phyloP scores from a whole-genome alignment of 2,113 vertebrate species.

The Pimephales promelas region DNA sequence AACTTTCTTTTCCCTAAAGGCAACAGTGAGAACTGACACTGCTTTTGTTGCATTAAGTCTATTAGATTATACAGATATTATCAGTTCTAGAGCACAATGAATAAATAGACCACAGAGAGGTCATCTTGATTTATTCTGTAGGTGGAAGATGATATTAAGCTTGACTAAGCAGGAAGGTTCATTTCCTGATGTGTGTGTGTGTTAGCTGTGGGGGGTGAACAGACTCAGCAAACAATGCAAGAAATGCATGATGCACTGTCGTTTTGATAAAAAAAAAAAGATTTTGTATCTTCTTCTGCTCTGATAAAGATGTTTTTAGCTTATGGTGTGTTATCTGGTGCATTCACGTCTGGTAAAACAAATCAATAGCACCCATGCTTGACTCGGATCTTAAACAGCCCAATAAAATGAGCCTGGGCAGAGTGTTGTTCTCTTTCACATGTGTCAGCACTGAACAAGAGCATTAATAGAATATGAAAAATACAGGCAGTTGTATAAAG shows the following conservation, averaged over 20 bases:
- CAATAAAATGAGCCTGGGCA: background rate
- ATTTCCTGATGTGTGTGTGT: conserved; percentile 5
- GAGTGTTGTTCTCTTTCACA: background rate
- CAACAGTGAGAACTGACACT: background rate
- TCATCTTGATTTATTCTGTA: background rate
- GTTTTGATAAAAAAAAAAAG: background rate
- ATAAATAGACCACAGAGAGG: background rate
- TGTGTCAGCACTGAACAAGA: conserved; percentile 2
- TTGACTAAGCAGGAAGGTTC: conserved; percentile 1
- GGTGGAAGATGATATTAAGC: conserved; percentile 28
- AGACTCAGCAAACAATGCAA: background rate
- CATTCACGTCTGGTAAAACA: background rate
- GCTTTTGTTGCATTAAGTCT: background rate
- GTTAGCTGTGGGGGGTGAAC: background rate
- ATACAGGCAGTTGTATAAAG: background rate
- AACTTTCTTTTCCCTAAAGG: background rate
- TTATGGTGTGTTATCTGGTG: background rate
- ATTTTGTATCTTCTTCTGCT: background rate
- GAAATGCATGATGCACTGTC: background rate
- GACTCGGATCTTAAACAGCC: background rate
- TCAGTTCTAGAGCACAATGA: background rate
- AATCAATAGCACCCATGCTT: background rate
- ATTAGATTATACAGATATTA: background rate
- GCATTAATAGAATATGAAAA: conserved; percentile 11
- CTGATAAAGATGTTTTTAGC: background rate